A percentile compares a stretch with the other conserved stretches of the same genome.
Conservation (phyloP, 2,888 invertebrate species). For the Deladenus siricidicola region DNA sequence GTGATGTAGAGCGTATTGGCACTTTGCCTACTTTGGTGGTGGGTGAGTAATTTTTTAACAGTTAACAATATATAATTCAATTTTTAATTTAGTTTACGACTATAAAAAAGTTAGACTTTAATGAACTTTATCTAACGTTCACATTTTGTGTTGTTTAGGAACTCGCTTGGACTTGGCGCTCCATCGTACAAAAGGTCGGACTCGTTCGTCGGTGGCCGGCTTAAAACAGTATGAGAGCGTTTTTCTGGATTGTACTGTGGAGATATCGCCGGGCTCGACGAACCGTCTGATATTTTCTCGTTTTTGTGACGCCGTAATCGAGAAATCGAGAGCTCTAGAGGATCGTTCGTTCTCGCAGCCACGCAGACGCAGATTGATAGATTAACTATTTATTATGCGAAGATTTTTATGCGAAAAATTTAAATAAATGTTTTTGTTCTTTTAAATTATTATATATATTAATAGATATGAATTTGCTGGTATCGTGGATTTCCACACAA, state of each 20-base stretch:
- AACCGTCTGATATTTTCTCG: constrained; percentile 79
- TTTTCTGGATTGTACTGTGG: constrained; percentile 36
- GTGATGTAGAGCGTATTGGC: constrained; percentile 18
- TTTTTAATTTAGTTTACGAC: background rate
- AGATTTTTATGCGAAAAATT: too few relatives aligned
- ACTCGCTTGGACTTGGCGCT: constrained; percentile 28
- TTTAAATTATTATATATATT: too few relatives aligned
- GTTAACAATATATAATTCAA: background rate
- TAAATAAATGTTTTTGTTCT: too few relatives aligned
- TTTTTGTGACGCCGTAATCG: constrained; percentile 27
- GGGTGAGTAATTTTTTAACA: constrained; percentile 12
- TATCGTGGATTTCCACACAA: too few relatives aligned
- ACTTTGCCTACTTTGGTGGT: constrained; percentile 18
- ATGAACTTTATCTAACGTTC: background rate
- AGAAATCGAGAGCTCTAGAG: constrained; percentile 13
- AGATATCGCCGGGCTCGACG: constrained; percentile 69
- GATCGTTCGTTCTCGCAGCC: constrained; percentile 8
- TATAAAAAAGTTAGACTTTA: background rate
- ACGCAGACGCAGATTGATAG: background rate
- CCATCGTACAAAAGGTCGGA: constrained; percentile 27
- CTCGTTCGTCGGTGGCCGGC: background rate
- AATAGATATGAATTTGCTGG: too few relatives aligned
- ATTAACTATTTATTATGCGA: background rate
- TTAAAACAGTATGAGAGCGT: constrained; percentile 18
- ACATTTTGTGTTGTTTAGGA: constrained; percentile 11